Percentiles rank a stretch among this genome's conserved stretches.
phyloP scores from a whole-genome alignment of 2,113 vertebrate species.

The Sceloporus tristichus region DNA sequence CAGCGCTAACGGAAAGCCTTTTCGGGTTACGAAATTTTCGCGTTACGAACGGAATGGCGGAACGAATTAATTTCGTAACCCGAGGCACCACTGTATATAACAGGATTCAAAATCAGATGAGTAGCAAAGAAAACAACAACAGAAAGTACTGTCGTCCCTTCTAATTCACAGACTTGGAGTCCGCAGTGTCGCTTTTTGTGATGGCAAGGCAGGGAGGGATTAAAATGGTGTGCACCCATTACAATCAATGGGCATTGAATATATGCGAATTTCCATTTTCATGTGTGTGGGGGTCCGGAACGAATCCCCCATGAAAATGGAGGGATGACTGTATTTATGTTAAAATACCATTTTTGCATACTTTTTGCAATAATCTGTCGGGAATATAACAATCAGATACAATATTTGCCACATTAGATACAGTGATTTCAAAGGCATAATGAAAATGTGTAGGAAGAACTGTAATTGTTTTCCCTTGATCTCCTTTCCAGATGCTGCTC shows the following conservation, averaged over 20 bases:
- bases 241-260: no score
- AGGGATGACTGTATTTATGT: not conserved
- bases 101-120: not conserved
- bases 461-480: not conserved
- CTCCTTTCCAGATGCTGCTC: conserved; percentile 75
- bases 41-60: no score
- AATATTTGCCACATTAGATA: not conserved
- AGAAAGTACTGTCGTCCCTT: no score
- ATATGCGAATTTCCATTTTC: no score
- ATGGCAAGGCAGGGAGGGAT: no score
- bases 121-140: not conserved
- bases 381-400: not conserved
- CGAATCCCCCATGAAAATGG: not conserved
- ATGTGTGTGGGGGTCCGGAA: not conserved
- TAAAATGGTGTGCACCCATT: no score
- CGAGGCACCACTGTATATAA: no score
- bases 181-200: no score
- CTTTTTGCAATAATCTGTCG: not conserved
- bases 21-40: no score
- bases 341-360: not conserved
- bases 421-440: not conserved
- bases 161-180: no score
- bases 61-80: no score
- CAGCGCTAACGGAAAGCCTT: no score
- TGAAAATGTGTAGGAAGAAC: not conserved